phyloP scores from a whole-genome alignment of 2,888 invertebrate genomes.

The Pyrocoelia pectoralis region DNA sequence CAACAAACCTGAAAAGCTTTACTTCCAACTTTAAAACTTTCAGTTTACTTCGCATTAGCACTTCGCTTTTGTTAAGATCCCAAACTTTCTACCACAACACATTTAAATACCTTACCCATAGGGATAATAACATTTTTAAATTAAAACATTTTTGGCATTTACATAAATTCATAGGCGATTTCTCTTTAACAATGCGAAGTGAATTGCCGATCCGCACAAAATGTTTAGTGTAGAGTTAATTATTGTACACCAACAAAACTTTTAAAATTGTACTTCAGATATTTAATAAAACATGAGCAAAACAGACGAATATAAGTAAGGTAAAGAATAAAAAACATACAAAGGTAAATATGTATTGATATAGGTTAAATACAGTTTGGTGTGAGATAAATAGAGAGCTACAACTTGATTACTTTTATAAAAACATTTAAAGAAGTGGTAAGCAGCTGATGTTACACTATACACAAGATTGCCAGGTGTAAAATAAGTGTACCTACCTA shows the following conservation, averaged over 20 bases:
- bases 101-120: too few relatives aligned
- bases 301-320: too few relatives aligned
- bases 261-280: too few relatives aligned
- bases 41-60: slow-evolving; percentile 16
- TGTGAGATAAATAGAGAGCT: slow-evolving; percentile 37
- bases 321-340: too few relatives aligned
- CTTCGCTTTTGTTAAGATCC: slow-evolving; percentile 19
- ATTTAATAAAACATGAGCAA: too few relatives aligned
- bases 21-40: slow-evolving; percentile 21
- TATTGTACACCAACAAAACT: too few relatives aligned
- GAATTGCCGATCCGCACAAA: too few relatives aligned
- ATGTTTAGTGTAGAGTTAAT: too few relatives aligned
- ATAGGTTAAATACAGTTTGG: not conserved
- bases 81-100: not conserved
- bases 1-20: slow-evolving; percentile 36
- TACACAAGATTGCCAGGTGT: slow-evolving; percentile 45
- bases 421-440: slow-evolving; percentile 48
- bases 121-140: too few relatives aligned
- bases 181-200: too few relatives aligned
- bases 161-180: too few relatives aligned
- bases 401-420: slow-evolving; percentile 49
- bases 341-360: not conserved
- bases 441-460: slow-evolving; percentile 45
- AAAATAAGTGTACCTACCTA: slow-evolving; percentile 6
- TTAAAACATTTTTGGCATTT: too few relatives aligned